Base-by-base conservation (phyloP, 2,888 invertebrate genomes). In the Gortyna flavago region DNA sequence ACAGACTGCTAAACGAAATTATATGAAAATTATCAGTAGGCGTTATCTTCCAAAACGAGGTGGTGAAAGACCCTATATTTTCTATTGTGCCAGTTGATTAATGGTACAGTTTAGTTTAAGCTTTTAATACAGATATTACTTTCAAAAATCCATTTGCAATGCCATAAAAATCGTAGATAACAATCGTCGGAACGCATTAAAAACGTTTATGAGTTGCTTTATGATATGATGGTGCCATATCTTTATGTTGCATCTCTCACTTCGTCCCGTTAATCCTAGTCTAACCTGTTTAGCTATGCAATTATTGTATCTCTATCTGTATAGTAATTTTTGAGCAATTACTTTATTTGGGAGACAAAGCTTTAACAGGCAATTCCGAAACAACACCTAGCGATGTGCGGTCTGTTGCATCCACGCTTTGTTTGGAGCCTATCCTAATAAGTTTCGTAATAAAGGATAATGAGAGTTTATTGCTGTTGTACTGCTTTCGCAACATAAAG, bases 161-260 rank as follows among this genome's bases (percentile, higher is more conserved):
- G 93, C 92, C 92, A 95, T 96, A 95, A 96, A 95, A 95, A 93
- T 91, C 86, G 83, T 84, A 92, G 95, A 95, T 96, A 94, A 93
- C 92, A 92, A 96, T 96, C 96, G 85, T 87, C 88, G 89, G 92
- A 92, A 90, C 90, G 91, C 92, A 94, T 95, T 94, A 93, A 94
- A 81, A 94, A 90, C 91, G 92, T 94, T 95, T 94, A 94, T 93
- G 93, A 93, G 90, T 91, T 92, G 92, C 93, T 93, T 93, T 93
- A 89, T 91, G 89, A 92, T 94, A 90, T 93, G 90, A 90, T 91
- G 91, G 91, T 90, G 90, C 88, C 89, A 89, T 95, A 96, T 95
- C 96, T 95, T 93, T 93, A 93, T 94, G 92, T 92, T 90, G 90
- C 90, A 95, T 95, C 96, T 94, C 92, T 87, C 91, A 90, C 91